Evolutionary conservation across 2,113 vertebrate genomes (phyloP).

Genomic region (Thinocorus orbignyianus): DNA sequence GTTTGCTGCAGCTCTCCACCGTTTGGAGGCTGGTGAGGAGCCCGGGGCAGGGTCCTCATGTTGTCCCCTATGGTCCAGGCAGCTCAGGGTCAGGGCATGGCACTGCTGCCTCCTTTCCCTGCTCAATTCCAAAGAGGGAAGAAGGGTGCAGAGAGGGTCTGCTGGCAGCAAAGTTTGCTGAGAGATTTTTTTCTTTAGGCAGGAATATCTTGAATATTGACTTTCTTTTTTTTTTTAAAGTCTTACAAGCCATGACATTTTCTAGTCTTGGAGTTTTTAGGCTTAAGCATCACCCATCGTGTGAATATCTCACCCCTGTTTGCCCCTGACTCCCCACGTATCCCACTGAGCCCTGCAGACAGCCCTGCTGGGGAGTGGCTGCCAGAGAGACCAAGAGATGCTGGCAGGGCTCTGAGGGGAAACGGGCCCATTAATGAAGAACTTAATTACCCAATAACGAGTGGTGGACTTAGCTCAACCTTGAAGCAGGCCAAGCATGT

Average conservation of each 20-base stretch:
- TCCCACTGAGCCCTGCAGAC: background rate
- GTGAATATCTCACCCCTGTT: background rate
- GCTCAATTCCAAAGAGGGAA: background rate
- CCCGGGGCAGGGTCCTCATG: background rate
- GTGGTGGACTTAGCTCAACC: slow-evolving; percentile 34
- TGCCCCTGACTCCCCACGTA: background rate
- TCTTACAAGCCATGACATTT: background rate
- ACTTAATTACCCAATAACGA: slow-evolving; percentile 28
- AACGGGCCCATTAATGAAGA: slow-evolving; percentile 13
- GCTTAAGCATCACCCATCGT: background rate
- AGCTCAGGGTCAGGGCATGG: fast-evolving
- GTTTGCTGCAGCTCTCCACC: background rate
- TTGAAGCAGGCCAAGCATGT: slow-evolving; percentile 1
- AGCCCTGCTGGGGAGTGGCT: fast-evolving
- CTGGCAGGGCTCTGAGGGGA: slow-evolving; percentile 9
- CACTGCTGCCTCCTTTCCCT: background rate
- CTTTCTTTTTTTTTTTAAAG: background rate
- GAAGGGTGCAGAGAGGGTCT: background rate
- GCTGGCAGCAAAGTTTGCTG: background rate
- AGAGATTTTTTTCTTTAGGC: background rate
- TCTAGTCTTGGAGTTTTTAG: background rate
- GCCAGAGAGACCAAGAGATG: background rate
- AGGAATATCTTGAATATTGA: background rate
- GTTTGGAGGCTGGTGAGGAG: background rate
- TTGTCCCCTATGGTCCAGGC: background rate